Evolutionary conservation across 2,797 vertebrate genomes (phyloP).

Genomic region (Natrix natrix): DNA sequence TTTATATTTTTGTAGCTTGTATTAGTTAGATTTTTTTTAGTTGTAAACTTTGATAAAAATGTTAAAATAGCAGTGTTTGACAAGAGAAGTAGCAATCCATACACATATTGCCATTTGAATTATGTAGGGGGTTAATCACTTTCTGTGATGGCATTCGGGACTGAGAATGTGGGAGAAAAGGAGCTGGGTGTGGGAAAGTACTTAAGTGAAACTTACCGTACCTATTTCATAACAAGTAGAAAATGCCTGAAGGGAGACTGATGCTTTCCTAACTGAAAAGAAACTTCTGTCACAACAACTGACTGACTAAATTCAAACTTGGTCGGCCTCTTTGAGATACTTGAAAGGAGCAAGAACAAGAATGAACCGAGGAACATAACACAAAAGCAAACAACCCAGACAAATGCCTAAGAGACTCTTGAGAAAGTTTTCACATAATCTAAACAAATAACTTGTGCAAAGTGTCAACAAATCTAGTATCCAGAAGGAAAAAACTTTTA

Average conservation of each 20-base stretch:
- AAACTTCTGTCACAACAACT: neutral
- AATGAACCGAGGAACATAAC: neutral
- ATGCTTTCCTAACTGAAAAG: neutral
- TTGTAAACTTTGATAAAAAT: neutral
- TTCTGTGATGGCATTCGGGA: neutral
- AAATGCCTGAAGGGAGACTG: neutral
- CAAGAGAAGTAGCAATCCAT: neutral
- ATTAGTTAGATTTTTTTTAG: neutral
- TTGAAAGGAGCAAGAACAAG: neutral
- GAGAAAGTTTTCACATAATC: neutral
- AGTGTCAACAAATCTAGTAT: neutral
- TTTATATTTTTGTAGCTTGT: neutral
- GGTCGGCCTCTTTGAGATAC: neutral
- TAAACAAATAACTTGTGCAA: neutral
- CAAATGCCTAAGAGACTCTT: neutral
- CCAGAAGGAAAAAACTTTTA: neutral
- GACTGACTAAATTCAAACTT: neutral
- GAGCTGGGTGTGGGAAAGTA: neutral
- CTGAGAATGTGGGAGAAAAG: neutral
- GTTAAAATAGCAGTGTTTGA: neutral
- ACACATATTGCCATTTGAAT: neutral
- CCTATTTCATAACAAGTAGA: neutral
- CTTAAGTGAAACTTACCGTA: neutral
- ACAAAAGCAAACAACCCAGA: neutral
- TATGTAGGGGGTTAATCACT: neutral